Evolutionary conservation across 2,888 invertebrate genomes (phyloP).

Genomic region (Malthinus flaveolus): DNA sequence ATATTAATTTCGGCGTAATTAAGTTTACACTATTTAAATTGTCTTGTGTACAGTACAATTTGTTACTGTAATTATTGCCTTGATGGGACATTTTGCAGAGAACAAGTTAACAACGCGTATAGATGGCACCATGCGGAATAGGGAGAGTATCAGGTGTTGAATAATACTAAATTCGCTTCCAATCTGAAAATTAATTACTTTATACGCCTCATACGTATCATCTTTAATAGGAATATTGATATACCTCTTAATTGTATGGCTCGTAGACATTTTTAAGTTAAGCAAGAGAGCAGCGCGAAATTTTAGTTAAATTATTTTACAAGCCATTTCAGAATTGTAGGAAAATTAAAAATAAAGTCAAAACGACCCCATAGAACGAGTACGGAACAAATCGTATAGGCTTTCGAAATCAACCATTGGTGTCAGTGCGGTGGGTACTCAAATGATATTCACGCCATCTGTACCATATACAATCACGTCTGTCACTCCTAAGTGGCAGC

Average conservation of each 20-base stretch:
- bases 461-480: too few species aligned
- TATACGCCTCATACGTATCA: slow-evolving; percentile 28
- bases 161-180: slow-evolving; percentile 37
- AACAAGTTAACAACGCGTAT: slow-evolving; percentile 22
- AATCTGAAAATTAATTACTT: slow-evolving; percentile 37
- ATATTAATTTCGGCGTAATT: too few species aligned
- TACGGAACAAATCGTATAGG: too few species aligned
- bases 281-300: not conserved
- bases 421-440: too few species aligned
- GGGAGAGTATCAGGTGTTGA: slow-evolving; percentile 35
- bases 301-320: not conserved
- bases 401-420: too few species aligned
- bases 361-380: too few species aligned
- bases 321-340: too few species aligned
- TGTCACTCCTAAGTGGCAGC: too few species aligned
- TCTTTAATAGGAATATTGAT: slow-evolving; percentile 20
- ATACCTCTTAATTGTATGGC: slow-evolving; percentile 8
- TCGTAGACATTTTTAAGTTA: slow-evolving; percentile 7
- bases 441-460: too few species aligned
- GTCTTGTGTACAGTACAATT: too few species aligned
- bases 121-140: slow-evolving; percentile 31
- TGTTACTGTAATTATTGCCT: slow-evolving; percentile 1
- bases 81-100: slow-evolving; percentile 22
- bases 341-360: too few species aligned
- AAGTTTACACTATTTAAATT: too few species aligned